Percentiles rank a stretch among this genome's conserved stretches.
These are phyloP conservation scores for Chrysemys picta DNA, from an alignment of 2,113 vertebrate genomes.

Conservation along the genomic window DNA sequence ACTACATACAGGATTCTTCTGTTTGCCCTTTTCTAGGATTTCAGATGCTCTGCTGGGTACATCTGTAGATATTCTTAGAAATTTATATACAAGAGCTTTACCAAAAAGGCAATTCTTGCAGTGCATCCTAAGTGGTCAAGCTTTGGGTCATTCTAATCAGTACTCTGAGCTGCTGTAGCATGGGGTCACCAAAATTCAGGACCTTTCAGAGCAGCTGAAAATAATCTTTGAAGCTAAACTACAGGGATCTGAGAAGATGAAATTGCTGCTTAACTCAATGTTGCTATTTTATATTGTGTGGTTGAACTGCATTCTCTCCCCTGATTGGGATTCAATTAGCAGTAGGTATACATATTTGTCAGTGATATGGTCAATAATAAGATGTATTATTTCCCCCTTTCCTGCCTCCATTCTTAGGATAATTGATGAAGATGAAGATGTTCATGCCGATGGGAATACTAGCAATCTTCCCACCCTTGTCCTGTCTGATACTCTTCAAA, in stretches of 20 bases:
- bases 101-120: neutral
- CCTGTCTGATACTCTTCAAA: constrained; percentile 83
- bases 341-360: constrained; percentile 47
- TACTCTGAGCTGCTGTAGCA: neutral
- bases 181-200: neutral
- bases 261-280: neutral
- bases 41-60: neutral
- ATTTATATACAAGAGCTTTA: neutral
- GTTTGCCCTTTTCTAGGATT: neutral
- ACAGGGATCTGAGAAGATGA: neutral
- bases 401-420: constrained; percentile 77
- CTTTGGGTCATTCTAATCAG: neutral
- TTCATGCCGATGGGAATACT: constrained; percentile 79
- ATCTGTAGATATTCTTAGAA: neutral
- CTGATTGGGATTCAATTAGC: neutral
- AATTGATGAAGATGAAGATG: constrained; percentile 85
- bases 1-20: neutral
- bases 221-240: neutral
- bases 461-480: constrained; percentile 82
- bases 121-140: neutral
- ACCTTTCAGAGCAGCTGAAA: neutral
- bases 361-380: constrained; percentile 56
- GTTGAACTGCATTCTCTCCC: accelerated
- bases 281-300: neutral
- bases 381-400: constrained; percentile 64